phyloP scores from a whole-genome alignment of 2,113 vertebrate species.

The Columba janthina region DNA sequence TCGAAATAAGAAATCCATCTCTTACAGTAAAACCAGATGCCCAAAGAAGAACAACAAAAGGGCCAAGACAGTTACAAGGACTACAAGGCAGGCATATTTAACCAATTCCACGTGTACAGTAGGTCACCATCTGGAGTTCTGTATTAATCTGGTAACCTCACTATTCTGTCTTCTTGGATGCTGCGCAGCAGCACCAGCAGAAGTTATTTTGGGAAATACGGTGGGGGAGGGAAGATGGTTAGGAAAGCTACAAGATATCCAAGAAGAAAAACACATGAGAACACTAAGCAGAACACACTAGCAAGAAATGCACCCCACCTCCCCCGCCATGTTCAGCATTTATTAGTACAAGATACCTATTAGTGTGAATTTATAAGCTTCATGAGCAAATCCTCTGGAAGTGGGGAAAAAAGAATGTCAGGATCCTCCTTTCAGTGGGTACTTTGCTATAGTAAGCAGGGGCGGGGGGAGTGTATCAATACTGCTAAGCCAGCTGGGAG shows the following conservation, averaged over 20 bases:
- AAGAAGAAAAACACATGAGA: constrained; percentile 7
- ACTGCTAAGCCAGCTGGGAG: not conserved
- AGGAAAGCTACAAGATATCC: constrained; percentile 18
- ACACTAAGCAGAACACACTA: not conserved
- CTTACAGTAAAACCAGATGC: constrained; percentile 6
- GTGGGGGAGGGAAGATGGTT: constrained; percentile 36
- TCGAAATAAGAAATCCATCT: not conserved
- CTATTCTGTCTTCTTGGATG: not conserved
- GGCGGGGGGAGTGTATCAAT: not conserved
- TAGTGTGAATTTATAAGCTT: not conserved
- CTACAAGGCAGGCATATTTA: constrained; percentile 5
- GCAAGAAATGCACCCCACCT: not conserved
- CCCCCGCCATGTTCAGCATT: not conserved
- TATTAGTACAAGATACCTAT: not conserved
- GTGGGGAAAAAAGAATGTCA: not conserved
- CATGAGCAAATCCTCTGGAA: not conserved
- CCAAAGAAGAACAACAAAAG: constrained; percentile 12
- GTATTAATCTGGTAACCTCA: constrained; percentile 37
- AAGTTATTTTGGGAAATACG: constrained; percentile 42
- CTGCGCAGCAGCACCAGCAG: constrained; percentile 25
- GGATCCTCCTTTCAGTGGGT: not conserved
- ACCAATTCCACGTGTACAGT: not conserved
- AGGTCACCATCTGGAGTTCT: constrained; percentile 50
- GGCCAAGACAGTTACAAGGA: not conserved
- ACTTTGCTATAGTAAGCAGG: not conserved